Percentiles rank a stretch among this genome's conserved stretches.
Evolutionary conservation across 2,797 vertebrate species (phyloP).

Genomic region (Tokudaia tokunoshimensis): DNA sequence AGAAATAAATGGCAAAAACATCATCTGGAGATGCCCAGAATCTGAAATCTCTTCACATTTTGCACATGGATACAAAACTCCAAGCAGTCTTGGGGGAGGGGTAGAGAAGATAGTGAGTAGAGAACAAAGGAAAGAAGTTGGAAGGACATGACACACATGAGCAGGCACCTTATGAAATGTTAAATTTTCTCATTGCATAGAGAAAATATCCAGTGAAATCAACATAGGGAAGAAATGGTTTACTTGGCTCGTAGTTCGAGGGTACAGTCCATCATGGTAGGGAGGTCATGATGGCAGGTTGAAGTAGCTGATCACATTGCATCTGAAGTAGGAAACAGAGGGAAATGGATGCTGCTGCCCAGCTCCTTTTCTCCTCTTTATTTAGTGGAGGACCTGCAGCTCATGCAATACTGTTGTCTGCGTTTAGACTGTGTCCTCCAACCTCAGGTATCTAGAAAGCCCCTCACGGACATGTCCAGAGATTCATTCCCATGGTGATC

Average conservation of each 20-base stretch:
- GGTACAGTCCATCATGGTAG: not conserved
- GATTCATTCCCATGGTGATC: not conserved
- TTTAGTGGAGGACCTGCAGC: not conserved
- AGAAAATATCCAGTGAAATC: not conserved
- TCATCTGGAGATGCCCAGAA: not conserved
- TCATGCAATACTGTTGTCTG: not conserved
- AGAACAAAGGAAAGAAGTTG: no score
- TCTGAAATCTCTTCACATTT: not conserved
- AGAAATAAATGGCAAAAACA: not conserved
- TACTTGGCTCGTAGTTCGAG: not conserved
- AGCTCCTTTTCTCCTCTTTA: not conserved
- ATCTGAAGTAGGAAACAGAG: not conserved
- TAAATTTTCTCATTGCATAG: not conserved
- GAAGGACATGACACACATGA: not conserved
- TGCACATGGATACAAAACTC: not conserved
- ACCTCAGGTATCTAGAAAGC: not conserved
- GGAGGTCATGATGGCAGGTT: no score
- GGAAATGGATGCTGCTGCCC: not conserved
- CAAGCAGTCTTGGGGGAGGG: not conserved
- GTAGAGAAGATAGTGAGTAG: no score
- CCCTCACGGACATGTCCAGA: not conserved
- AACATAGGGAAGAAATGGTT: not conserved
- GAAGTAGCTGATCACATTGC: not conserved
- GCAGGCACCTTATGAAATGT: not conserved
- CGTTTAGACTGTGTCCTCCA: not conserved